Evolutionary conservation across 37 sponge, comb jelly and placozoan species (phyloP), one percentile per base, ranked within the genome.

Genomic region (Dysidea cf. avara): DNA sequence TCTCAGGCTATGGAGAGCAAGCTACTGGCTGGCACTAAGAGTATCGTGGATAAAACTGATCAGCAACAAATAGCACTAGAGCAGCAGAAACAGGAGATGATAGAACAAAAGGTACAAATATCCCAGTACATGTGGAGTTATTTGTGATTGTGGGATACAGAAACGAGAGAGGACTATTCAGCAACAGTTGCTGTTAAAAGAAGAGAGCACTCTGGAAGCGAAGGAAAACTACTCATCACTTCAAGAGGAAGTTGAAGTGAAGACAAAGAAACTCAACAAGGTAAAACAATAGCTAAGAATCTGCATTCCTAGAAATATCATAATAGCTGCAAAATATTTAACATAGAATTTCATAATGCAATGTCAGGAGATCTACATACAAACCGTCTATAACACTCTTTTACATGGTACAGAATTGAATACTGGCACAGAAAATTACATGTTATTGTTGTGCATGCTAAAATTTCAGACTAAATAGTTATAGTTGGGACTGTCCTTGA

Each of bases 1-100:
- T 56, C 3, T 0, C 68, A 92, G 86, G 90, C 92, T 33, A 97
- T 97, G 99, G 92, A 97, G 83, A 91, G 95, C 71, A 97, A 97
- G 66, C 83, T 97, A 12, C 81, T 97, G 9, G 87, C 81, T 13
- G 99, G 99, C 31, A 92, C 90, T 2, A 69, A 80, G 50, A 86
- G 76, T 51, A 91, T 94, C 59, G 56, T 74, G 13, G 90, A 85
- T 66, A 67, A 83, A 39, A 79, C 83, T 7, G 76, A 81, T 32
- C 92, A 91, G 43, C 87, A 94, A 43, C 77, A 94, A 76, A 88
- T 37, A 39, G 74, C 53, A 7, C 40, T 92, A 39, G 90, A 91
- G 57, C 69, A 56, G 43, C 82, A 77, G 68, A 57, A 75, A 38
- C 77, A 88, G 60, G 76, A 88, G 54, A 84, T 97, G 62, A 76